phyloP scores from a whole-genome alignment of 2,113 vertebrate genomes.

The Tauraco erythrolophus region DNA sequence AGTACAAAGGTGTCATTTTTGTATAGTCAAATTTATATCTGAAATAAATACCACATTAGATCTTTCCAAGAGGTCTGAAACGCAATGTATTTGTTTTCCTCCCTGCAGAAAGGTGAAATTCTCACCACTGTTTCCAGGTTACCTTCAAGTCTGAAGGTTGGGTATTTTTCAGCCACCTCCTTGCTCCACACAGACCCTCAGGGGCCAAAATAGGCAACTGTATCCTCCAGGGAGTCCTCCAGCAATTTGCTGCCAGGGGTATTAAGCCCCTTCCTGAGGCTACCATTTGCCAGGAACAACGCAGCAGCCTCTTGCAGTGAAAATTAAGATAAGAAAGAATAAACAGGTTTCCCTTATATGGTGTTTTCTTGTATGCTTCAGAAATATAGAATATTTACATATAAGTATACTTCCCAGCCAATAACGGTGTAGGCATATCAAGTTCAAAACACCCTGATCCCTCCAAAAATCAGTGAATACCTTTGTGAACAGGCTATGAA shows the following conservation, averaged over 20 bases:
- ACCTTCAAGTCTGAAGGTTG: not conserved
- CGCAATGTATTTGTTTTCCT: not conserved
- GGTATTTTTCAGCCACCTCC: not conserved
- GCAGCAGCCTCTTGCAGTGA: not conserved
- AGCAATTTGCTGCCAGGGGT: not conserved
- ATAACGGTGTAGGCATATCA: no score
- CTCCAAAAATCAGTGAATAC: not conserved
- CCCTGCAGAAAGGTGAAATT: not conserved
- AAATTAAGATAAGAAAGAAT: not conserved
- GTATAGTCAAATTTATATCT: conserved; percentile 37
- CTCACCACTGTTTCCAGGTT: not conserved
- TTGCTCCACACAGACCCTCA: not conserved
- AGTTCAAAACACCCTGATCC: not conserved
- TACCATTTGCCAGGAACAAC: not conserved
- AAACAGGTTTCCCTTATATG: not conserved
- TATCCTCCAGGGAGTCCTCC: not conserved
- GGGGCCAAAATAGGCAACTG: not conserved
- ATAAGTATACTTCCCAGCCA: not conserved
- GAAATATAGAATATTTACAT: not conserved
- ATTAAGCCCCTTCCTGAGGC: not conserved
- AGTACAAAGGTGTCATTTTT: conserved; percentile 30
- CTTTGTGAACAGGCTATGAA: not conserved
- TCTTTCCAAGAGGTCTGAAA: not conserved
- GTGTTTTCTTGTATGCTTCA: not conserved
- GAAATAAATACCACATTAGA: conserved; percentile 39